Conservation (phyloP, 2,113 vertebrate species). For the Aramus guarauna region DNA sequence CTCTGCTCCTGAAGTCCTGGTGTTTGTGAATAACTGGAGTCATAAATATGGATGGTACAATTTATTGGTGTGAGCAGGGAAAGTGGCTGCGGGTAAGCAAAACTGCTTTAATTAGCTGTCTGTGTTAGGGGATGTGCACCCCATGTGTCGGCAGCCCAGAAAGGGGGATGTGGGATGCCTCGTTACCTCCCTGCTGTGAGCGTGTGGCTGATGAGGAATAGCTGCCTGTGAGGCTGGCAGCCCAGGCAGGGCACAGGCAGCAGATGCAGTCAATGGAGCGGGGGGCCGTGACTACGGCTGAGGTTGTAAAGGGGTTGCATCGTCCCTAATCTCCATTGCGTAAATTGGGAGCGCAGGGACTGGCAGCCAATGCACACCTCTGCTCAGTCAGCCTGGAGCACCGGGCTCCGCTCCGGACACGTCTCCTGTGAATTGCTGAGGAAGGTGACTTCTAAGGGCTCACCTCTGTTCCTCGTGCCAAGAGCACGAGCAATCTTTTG, state of each 20-base stretch:
- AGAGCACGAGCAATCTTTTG: neutral
- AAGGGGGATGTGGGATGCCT: neutral
- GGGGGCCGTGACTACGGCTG: fast-evolving
- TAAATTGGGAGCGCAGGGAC: fast-evolving
- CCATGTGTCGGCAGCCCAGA: fast-evolving
- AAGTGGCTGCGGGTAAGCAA: neutral
- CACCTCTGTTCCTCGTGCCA: neutral
- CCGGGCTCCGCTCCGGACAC: fast-evolving
- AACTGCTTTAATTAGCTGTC: neutral
- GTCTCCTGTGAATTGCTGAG: neutral
- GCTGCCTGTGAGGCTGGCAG: neutral
- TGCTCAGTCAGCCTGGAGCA: neutral
- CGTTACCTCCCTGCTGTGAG: neutral
- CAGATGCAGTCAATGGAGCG: neutral
- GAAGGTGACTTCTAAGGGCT: neutral
- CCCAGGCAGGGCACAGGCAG: neutral
- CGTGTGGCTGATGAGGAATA: neutral
- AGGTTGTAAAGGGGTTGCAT: neutral
- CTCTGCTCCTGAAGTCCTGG: neutral
- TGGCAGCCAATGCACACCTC: neutral
- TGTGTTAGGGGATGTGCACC: neutral
- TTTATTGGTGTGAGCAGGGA: neutral
- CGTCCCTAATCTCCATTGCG: fast-evolving
- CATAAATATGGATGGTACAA: neutral
- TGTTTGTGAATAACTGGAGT: neutral